Evolutionary conservation across 1,140 invertebrate species (phyloP).

Genomic region (Trichonephila clavata): DNA sequence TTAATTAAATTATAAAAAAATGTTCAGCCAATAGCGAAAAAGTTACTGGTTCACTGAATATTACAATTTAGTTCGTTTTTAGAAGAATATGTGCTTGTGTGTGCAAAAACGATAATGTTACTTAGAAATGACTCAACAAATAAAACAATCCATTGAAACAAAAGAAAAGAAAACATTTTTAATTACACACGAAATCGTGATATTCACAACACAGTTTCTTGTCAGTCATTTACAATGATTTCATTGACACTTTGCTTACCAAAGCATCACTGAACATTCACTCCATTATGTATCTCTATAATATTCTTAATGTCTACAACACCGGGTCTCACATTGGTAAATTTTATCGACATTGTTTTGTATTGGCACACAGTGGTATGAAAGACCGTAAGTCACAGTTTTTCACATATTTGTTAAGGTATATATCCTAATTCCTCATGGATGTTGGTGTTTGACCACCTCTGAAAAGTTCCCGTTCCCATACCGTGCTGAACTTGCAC

Average conservation of each 20-base stretch:
- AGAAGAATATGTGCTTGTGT: not conserved
- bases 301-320: not conserved
- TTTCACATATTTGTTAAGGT: conserved; percentile 52
- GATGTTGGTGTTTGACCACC: conserved; percentile 78
- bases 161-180: not conserved
- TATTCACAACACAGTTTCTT: not conserved
- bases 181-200: conserved; percentile 9
- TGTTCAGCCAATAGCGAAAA: not conserved
- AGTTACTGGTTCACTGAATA: not conserved
- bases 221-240: not conserved
- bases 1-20: not conserved
- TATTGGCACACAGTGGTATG: not conserved
- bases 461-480: conserved; percentile 61
- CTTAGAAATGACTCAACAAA: not conserved
- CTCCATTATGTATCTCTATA: not conserved
- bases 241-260: not conserved
- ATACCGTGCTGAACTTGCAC: conserved; percentile 69
- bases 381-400: not conserved
- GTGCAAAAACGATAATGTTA: not conserved
- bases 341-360: not conserved
- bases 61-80: not conserved
- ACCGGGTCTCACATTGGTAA: not conserved
- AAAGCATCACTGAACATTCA: not conserved
- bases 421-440: conserved; percentile 77
- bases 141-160: not conserved